Conservation (phyloP, 2,113 vertebrate genomes). For the Atractosteus spatula region DNA sequence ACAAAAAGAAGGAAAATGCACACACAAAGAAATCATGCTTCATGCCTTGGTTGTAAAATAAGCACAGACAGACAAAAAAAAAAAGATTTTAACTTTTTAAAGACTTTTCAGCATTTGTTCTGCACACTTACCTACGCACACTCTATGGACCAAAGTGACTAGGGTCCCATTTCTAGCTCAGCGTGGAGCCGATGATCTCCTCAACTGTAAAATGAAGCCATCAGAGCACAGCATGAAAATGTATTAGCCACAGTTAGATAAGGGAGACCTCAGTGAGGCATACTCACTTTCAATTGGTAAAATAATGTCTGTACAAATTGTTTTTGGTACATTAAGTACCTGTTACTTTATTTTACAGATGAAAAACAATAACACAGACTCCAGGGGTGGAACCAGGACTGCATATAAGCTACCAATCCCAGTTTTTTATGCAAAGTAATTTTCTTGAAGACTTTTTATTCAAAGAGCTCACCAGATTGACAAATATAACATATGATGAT, state of each 20-base stretch:
- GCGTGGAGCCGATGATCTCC: conserved; percentile 90
- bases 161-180: conserved; percentile 97
- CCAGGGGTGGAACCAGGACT: conserved; percentile 65
- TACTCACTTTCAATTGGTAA: conserved; percentile 87
- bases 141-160: conserved; percentile 88
- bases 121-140: conserved; percentile 88
- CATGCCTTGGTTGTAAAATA: too few species aligned
- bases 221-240: conserved; percentile 95
- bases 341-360: conserved; percentile 94
- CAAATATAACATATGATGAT: conserved; percentile 90
- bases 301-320: conserved; percentile 99
- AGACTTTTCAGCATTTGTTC: conserved; percentile 85
- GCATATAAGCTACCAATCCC: conserved; percentile 43
- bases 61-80: conserved; percentile 14
- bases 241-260: conserved; percentile 98
- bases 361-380: conserved; percentile 81
- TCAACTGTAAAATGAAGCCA: conserved; percentile 99
- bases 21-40: too few species aligned
- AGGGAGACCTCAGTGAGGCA: conserved; percentile 93
- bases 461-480: conserved; percentile 80
- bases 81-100: conserved; percentile 65
- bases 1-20: too few species aligned
- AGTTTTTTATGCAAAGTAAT: conserved; percentile 73
- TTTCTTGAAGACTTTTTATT: conserved; percentile 73
- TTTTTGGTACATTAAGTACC: conserved; percentile 99